Evolutionary conservation across 2,797 vertebrate species (phyloP).

Genomic region (Ambastaia sidthimunki): DNA sequence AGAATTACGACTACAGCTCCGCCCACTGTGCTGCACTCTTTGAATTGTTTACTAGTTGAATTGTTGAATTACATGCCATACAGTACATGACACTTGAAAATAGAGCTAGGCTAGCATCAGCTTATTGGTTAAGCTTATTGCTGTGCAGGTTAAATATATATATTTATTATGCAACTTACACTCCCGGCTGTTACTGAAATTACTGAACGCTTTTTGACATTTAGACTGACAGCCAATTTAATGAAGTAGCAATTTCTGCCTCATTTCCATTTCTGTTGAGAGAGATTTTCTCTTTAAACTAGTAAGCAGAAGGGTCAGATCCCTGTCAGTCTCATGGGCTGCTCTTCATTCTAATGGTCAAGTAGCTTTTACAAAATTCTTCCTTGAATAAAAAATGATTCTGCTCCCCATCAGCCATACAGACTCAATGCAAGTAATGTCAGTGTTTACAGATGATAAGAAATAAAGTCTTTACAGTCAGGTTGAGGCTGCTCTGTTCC

Average conservation of each 20-base stretch:
- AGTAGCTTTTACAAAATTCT: background rate
- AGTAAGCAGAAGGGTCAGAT: background rate
- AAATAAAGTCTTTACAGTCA: too few relatives aligned
- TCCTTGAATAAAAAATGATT: background rate
- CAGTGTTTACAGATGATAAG: too few relatives aligned
- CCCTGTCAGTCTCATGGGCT: background rate
- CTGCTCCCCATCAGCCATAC: background rate
- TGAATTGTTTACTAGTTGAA: too few relatives aligned
- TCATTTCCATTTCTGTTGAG: conserved; percentile 19
- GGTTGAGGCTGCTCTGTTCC: too few relatives aligned
- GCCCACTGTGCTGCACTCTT: background rate
- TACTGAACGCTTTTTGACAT: background rate
- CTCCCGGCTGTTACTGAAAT: background rate
- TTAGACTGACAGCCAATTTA: conserved; percentile 5
- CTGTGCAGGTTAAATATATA: background rate
- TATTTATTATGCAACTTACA: background rate
- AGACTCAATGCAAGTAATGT: too few relatives aligned
- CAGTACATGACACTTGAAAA: too few relatives aligned
- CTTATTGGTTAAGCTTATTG: background rate
- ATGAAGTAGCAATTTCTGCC: conserved; percentile 16
- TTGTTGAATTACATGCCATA: conserved; percentile 2
- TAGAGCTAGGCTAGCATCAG: background rate
- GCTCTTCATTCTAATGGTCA: conserved; percentile 4
- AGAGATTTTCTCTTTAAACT: conserved; percentile 5
- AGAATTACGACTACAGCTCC: conserved; percentile 29